Base-by-base conservation (phyloP, 2,113 vertebrate genomes). In the Scartelaos histophorus region DNA sequence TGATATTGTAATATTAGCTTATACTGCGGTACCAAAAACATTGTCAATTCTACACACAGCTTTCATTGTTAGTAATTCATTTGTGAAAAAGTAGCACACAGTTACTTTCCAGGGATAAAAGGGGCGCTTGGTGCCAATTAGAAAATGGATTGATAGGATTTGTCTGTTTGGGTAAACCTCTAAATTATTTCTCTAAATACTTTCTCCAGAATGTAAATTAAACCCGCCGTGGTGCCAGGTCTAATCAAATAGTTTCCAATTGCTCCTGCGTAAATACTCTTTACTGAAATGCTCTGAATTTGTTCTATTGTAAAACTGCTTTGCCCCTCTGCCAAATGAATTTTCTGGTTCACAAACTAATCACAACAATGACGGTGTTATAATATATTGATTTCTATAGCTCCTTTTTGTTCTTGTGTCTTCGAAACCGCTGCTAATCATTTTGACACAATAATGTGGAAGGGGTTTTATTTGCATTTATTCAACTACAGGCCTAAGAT, bases 1-100 rank as follows among this genome's bases (percentile, higher is more conserved):
- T 43, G 2, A 43, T 51, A 17, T 17, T 43, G 7, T 43, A 10
- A 43, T 51, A 17, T 17, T 16, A 17, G 47, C 47, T 49, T 3
- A 51, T 51, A 17, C 6, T 19, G 16, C 47, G 19, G 17, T 7
- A 51, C 17, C 16, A 51, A 51, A 5, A 5, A 51, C 17, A 17
- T 49, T 16, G 16, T 3, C 47, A 16, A 49, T 51, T 16, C 47
- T 51, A 51, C 16, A 51, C 47, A 17, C 5, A 43, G 38, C 38
- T 43, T 43, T 43, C 38, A 43, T 43, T 43, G 5, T 51, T 51
- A 19, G 47, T 51, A 17, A 51, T 51, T 19, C 3, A 7, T 2
- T 54, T 21, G 51, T 54, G 51, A 58, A 58, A 58, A 58, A 58
- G 56, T 58, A 58, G 11, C 56, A 21, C 22, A 58, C 13, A 58